Evolutionary conservation across 2,113 vertebrate genomes (phyloP), one percentile per base, ranked within the genome.

Genomic region (Ondatra zibethicus): DNA sequence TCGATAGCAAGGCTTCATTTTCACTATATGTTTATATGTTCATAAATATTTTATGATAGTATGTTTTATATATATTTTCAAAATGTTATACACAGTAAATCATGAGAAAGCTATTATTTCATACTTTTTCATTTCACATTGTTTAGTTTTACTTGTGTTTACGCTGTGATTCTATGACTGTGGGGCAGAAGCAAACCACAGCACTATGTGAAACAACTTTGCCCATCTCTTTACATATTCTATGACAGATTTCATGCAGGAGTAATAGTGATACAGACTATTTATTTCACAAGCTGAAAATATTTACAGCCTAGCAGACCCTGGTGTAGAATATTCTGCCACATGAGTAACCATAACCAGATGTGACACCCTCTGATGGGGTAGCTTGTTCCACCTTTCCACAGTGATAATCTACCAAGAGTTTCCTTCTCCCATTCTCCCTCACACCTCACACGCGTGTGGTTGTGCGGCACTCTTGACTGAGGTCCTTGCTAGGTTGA

Each of bases 361-460:
- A 3, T 65, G 58, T 81, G 55, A 23, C 73, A 82, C 39, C 31
- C 52, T 75, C n/a, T 7, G 13, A 3, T 29, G 13, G 58, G 31
- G 21, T 89, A 11, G 86, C 65, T n/a, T 12, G 19, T 17, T 27
- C 45, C 21, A 88, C 52, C 17, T 42, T 50, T 33, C 29, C 42
- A 3, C 25, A 7, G 2, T 47, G 3, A 3, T 33, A 4, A 47
- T 5, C 31, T 68, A 25, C 68, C 29, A 4, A 14, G 87, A 52
- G 19, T 55, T 11, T 23, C 58, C 52, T 12, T 39, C 0, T 17
- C 1, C 0, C 11, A 39, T 63, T 42, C n/a, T 25, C 39, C 36
- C 10, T 1, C 0, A 7, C 31, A 47, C 76, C 25, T 36, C 25
- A 2, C 21, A 8, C 1, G 29, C 25, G 0, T 1, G 36, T 14